Evolutionary conservation across 2,888 invertebrate species (phyloP), one percentile per base, ranked within the genome.

Genomic region (Synanthedon tipuliformis): DNA sequence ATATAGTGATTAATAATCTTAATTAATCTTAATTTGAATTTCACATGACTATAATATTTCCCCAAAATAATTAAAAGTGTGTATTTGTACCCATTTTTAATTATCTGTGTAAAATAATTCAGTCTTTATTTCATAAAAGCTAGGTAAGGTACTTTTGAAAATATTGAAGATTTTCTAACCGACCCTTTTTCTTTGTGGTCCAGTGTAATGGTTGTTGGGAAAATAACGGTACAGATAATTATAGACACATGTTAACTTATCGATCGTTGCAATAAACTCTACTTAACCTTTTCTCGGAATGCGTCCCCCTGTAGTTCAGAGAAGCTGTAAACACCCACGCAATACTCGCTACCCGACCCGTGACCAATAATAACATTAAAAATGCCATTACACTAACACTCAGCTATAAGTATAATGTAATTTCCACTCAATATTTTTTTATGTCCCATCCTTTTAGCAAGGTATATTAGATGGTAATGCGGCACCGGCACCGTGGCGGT

Each of bases 281-380:
- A 69, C 72, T 73, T 71, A 66, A 69, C 66, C 62, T 69, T 73
- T 80, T 73, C 75, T 64, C 54, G 62, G 73, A 73, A 78, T 60
- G 56, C 54, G 54, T 58, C 57, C 54, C 53, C 56, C 54, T 56
- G 23, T 50, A 57, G 61, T 65, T 64, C 63, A 54, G 52, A 56
- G 64, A 65, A 67, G 60, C 59, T 61, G 60, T 62, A 60, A 62
- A 59, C 56, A 40, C 63, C 62, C 61, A 63, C 65, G 59, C 56
- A 10, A 5, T 23, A n/a, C 45, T 13, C 7, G 45, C 45, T 13
- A 13, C 45, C 50, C 50, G 50, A 56, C 54, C 61, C 59, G 58
- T 59, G 62, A 58, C 58, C 61, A 45, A 45, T 45, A 45, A 45
- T 45, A 45, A 45, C 45, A 7, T 15, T 45, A 45, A 45, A 12